Evolutionary conservation across 2,113 vertebrate species (phyloP).

Genomic region (Cricetomys ansorgei): DNA sequence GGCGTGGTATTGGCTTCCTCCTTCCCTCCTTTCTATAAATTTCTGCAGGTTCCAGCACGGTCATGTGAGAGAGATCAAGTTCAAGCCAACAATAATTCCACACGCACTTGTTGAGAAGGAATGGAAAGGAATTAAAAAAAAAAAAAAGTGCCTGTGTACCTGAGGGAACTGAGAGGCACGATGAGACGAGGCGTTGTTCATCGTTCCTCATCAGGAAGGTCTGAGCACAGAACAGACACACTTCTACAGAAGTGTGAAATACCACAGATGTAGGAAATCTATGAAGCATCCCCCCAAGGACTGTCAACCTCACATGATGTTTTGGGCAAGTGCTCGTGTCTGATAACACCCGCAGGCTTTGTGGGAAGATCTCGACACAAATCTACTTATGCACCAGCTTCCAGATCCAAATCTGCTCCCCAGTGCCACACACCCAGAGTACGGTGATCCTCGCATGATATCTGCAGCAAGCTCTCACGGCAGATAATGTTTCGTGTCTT

Average conservation of each 20-base stretch:
- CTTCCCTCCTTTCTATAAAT: neutral
- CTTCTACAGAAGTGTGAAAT: neutral
- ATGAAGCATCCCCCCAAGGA: neutral
- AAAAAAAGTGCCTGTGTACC: neutral
- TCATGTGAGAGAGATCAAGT: neutral
- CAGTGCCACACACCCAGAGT: neutral
- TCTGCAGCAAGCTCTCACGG: neutral
- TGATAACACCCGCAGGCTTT: neutral
- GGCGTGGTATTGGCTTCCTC: neutral
- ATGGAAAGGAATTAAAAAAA: constrained; percentile 33
- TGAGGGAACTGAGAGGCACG: neutral
- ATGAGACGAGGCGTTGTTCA: neutral
- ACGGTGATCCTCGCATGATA: neutral
- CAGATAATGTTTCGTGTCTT: neutral
- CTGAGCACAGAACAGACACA: neutral
- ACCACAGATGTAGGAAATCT: constrained; percentile 10
- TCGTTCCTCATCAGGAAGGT: neutral
- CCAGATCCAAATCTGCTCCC: constrained; percentile 45
- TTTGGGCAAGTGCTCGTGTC: neutral
- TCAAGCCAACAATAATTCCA: neutral
- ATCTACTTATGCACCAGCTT: constrained; percentile 64
- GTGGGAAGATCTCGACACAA: constrained; percentile 52
- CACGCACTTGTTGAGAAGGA: neutral
- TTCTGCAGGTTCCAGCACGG: neutral
- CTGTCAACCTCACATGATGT: neutral